A percentile compares a stretch with the other conserved stretches of the same genome.
Evolutionary conservation across 2,797 vertebrate genomes (phyloP).

Genomic region (Acridotheres tristis): DNA sequence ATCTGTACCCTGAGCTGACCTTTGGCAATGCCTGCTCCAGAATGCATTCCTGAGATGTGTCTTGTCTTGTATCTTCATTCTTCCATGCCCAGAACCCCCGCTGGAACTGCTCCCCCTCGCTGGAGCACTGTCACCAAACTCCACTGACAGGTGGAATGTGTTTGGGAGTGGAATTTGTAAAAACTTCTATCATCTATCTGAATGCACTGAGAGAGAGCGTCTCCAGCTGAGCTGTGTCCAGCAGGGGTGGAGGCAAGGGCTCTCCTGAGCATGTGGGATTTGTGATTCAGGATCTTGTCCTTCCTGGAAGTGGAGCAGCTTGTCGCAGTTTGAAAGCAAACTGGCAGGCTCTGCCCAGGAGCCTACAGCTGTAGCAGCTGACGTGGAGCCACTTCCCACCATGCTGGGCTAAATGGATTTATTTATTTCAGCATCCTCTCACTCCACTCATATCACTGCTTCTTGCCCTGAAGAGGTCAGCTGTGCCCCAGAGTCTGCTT

Average conservation of each 20-base stretch:
- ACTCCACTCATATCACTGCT: not conserved
- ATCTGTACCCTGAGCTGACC: not conserved
- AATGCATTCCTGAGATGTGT: not conserved
- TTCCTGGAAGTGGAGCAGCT: not conserved
- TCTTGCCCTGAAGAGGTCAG: not conserved
- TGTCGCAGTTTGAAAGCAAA: not conserved
- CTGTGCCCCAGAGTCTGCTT: not conserved
- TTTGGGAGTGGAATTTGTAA: not conserved
- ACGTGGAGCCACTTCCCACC: not conserved
- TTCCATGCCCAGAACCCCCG: not conserved
- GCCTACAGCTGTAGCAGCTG: not conserved
- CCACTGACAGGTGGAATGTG: accelerated
- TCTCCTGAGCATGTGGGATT: not conserved
- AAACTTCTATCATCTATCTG: not conserved
- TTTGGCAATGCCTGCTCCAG: not conserved
- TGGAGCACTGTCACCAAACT: not conserved
- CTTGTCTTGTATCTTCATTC: not conserved
- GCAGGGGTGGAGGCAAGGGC: not conserved
- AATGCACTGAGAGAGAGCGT: not conserved
- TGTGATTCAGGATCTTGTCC: not conserved
- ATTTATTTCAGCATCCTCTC: not conserved
- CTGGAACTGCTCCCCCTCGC: not conserved
- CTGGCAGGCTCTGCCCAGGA: not conserved
- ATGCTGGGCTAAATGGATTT: not conserved
- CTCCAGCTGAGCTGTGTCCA: not conserved